These are phyloP conservation scores for Trochalopteron elliotii DNA, from an alignment of 2,113 vertebrate genomes.

Conservation along the genomic window DNA sequence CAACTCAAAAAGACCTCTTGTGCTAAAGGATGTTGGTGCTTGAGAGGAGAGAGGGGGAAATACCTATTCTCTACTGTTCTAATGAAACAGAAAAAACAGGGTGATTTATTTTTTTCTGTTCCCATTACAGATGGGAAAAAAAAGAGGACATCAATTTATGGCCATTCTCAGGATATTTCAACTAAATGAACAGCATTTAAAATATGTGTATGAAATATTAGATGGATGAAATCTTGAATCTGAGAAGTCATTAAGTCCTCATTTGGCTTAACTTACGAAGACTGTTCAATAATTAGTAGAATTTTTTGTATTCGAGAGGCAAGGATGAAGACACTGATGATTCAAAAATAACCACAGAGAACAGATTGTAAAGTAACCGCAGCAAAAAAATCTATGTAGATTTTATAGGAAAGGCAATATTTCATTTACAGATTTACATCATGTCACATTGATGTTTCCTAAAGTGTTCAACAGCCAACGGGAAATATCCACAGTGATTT, in stretches of 20 bases:
- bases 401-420: not conserved
- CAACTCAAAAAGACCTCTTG: not conserved
- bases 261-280: conserved; percentile 4
- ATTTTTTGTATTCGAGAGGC: conserved; percentile 7
- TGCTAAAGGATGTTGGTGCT: not conserved
- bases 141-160: not conserved
- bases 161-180: not conserved
- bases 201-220: not conserved
- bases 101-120: not conserved
- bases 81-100: not conserved
- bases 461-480: not conserved
- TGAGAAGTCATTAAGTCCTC: conserved; percentile 27
- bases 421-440: not conserved
- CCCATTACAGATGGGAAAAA: conserved; percentile 5
- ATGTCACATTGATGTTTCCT: not conserved
- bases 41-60: not conserved
- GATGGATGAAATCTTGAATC: not conserved
- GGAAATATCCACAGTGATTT: not conserved
- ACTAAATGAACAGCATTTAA: not conserved
- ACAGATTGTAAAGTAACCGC: not conserved
- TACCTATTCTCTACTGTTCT: not conserved
- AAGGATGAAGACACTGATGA: conserved; percentile 14
- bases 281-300: conserved; percentile 21
- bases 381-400: not conserved
- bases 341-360: conserved; percentile 16